These are phyloP conservation scores for Clostera curtula DNA, from an alignment of 2,888 invertebrate genomes.

Conservation along the genomic window DNA sequence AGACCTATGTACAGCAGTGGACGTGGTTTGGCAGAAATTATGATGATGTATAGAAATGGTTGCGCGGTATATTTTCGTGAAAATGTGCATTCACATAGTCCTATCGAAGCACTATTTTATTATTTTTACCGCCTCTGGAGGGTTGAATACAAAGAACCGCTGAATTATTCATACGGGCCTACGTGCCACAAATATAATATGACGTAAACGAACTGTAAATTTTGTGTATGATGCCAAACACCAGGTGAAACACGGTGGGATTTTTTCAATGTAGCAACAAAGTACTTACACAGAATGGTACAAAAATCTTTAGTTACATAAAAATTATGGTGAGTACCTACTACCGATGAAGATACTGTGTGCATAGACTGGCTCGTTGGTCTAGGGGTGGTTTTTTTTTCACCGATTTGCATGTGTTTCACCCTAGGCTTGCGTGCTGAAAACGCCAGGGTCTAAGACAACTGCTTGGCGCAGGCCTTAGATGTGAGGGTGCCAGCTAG, in stretches of 20 bases:
- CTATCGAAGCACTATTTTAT: slow-evolving; percentile 20
- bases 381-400: too few species aligned
- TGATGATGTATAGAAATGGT: slow-evolving; percentile 10
- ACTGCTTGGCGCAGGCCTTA: too few species aligned
- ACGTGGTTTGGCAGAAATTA: slow-evolving; percentile 2
- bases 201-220: slow-evolving; percentile 51
- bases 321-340: too few species aligned
- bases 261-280: neutral
- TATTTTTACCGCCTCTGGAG: slow-evolving; percentile 37
- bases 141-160: slow-evolving; percentile 35
- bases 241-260: slow-evolving; percentile 6
- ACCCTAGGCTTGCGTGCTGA: too few species aligned
- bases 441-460: too few species aligned
- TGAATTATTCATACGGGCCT: slow-evolving; percentile 53
- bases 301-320: too few species aligned
- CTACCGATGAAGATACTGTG: too few species aligned
- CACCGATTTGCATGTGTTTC: too few species aligned
- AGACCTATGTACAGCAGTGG: neutral
- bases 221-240: slow-evolving; percentile 25
- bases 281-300: neutral
- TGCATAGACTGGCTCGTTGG: too few species aligned
- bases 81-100: slow-evolving; percentile 21
- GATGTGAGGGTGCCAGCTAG: too few species aligned
- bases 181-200: slow-evolving; percentile 39
- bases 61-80: slow-evolving; percentile 17